Evolutionary conservation across 2,888 invertebrate genomes (phyloP), one percentile per base, ranked within the genome.

Genomic region (Herminia tarsipennalis): DNA sequence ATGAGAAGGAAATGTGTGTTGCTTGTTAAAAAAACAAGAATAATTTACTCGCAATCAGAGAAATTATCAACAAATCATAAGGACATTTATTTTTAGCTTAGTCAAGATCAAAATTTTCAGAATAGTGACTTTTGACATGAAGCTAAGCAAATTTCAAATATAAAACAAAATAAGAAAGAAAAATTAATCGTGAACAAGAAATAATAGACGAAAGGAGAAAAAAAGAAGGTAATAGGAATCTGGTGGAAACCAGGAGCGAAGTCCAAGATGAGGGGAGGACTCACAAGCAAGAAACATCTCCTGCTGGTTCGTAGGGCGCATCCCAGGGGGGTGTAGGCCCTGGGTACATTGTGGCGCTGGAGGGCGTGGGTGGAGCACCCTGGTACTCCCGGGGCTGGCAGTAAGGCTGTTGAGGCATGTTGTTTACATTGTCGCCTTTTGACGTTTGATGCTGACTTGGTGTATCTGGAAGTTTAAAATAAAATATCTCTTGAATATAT

Each of bases 391-490:
- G 71, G 54, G 86, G 79, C 73, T 77, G 82, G 71, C 81, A 80
- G 83, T 86, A 88, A 70, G 74, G 69, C 78, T 77, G 85, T 70
- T 81, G 86, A 70, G 80, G 81, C 82, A 83, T 82, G 88, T 90
- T 90, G 91, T 91, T 91, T 91, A 91, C 91, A 91, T 91, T 91
- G 91, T 91, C 91, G 84, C 91, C 88, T 76, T 86, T 85, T 73
- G 82, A 76, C 65, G 83, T 73, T 74, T 84, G 81, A 67, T 83
- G 85, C 71, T 82, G 88, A 67, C 70, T 86, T 67, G 89, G 87
- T 51, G 86, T 70, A 88, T 90, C 90, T 91, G 90, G 37, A 86
- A 88, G 82, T 72, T 77, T 72, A 78, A 62, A 73, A 63, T 65
- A 55, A 39, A 60, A 47, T 65, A 25, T n/a, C n/a, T 8, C 6